These are phyloP conservation scores for Halictus rubicundus DNA, from an alignment of 1,140 invertebrate genomes.

Conservation along the genomic window DNA sequence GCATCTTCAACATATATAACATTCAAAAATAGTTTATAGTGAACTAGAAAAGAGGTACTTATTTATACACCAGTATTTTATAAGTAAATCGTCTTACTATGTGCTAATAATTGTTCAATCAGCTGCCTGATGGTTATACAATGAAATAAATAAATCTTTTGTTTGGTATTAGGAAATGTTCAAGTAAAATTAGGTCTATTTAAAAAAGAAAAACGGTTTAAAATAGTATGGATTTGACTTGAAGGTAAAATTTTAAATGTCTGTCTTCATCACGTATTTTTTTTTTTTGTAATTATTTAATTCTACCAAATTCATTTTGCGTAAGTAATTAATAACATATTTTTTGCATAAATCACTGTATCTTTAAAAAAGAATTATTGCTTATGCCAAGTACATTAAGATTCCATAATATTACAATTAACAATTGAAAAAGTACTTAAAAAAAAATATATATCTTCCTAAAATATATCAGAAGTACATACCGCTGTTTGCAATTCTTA, in stretches of 20 bases:
- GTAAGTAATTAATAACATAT: constrained; percentile 4
- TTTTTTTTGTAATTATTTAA: neutral
- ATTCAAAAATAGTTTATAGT: neutral
- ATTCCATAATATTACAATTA: constrained; percentile 5
- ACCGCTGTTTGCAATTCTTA: constrained; percentile 7
- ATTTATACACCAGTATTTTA: neutral
- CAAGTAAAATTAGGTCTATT: neutral
- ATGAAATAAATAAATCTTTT: neutral
- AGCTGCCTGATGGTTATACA: neutral
- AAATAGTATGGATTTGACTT: neutral
- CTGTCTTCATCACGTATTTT: neutral
- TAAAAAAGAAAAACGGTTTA: constrained; percentile 10
- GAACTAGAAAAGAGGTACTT: neutral
- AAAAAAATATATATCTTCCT: neutral
- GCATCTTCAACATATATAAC: neutral
- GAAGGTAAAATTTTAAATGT: neutral
- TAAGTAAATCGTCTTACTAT: neutral
- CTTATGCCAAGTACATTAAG: constrained; percentile 23
- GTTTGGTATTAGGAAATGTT: neutral
- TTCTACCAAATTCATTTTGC: neutral
- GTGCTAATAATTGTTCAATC: neutral
- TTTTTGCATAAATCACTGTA: constrained; percentile 9
- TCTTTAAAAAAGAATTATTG: constrained; percentile 1
- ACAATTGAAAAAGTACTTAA: constrained; percentile 20
- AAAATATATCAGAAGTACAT: neutral